Conservation (phyloP, 1,140 invertebrate genomes). For the Drosophila nannoptera region DNA sequence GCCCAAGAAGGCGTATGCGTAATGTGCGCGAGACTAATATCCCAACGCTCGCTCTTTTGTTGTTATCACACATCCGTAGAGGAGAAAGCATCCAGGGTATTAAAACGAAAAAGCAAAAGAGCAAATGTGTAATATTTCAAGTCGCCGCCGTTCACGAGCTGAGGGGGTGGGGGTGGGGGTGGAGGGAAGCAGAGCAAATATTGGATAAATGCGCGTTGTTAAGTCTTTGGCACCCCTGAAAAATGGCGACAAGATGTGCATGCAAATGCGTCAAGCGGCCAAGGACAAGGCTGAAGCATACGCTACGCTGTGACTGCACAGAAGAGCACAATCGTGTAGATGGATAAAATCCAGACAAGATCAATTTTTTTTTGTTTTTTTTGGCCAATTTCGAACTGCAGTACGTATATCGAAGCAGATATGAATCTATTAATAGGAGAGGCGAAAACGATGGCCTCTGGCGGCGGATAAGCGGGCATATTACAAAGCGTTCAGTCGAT, state of each 20-base stretch:
- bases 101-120: background rate
- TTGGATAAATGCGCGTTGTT: conserved; percentile 35
- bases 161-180: background rate
- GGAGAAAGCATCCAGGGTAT: background rate
- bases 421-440: background rate
- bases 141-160: conserved; percentile 23
- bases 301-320: background rate
- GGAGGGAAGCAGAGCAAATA: conserved; percentile 25
- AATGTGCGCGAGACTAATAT: too few relatives aligned
- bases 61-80: background rate
- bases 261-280: conserved; percentile 2
- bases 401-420: too few relatives aligned
- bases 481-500: conserved; percentile 30
- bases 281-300: conserved; percentile 1
- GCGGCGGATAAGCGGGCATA: conserved; percentile 6
- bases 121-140: conserved; percentile 18
- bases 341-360: background rate
- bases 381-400: too few relatives aligned
- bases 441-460: conserved; percentile 1
- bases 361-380: too few relatives aligned
- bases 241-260: conserved; percentile 33
- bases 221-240: conserved; percentile 51
- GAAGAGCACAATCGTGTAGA: background rate
- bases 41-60: background rate
- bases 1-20: too few relatives aligned